Base-by-base conservation (phyloP, 1,140 invertebrate species). In the Mesaphorura yosii region DNA sequence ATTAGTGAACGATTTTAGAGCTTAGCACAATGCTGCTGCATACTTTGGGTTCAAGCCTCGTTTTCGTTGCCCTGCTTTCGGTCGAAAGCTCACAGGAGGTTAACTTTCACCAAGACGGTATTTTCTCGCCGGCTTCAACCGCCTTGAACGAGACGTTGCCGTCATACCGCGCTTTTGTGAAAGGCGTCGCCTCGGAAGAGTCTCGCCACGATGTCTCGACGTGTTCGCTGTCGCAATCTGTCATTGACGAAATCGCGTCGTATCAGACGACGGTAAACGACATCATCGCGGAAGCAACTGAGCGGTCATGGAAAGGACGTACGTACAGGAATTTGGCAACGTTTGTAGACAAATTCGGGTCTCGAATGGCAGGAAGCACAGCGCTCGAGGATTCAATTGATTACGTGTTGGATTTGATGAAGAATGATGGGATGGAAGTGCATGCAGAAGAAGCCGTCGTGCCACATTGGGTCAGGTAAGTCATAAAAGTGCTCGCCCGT, bases 391-490 rank as follows among this genome's bases (percentile, higher is more conserved):
- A 41, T 0, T 48, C 45, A 4, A 54, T 54, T 41, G 52, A 54
- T 41, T 48, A 41, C 22, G 17, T 54, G n/a, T 5, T 48, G 14
- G 26, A 40, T 6, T 40, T 19, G 6, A 54, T 54, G 52, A 19
- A n/a, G 1, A 17, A 66, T 25, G 67, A 72, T 55, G 70, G 68
- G n/a, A 65, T 82, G 10, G 75, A 81, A 51, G 76, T 81, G 2
- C 76, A 78, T 56, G 76, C 73, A 2, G 78, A 82, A 68, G 22
- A 66, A 15, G 78, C 46, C 1, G 12, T 51, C 2, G 70, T 80
- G 28, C 73, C 77, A 3, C 69, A 66, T 54, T 79, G 77, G 79
- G 64, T 74, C 15, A 73, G 76, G 75, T 76, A 69, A 58, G 47
- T 39, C 12, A 19, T 17, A 40, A 5, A 3, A 39, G 23, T 38